These are phyloP conservation scores for Neolamprologus tretocephalus DNA, from an alignment of 2,113 vertebrate species.

Conservation along the genomic window DNA sequence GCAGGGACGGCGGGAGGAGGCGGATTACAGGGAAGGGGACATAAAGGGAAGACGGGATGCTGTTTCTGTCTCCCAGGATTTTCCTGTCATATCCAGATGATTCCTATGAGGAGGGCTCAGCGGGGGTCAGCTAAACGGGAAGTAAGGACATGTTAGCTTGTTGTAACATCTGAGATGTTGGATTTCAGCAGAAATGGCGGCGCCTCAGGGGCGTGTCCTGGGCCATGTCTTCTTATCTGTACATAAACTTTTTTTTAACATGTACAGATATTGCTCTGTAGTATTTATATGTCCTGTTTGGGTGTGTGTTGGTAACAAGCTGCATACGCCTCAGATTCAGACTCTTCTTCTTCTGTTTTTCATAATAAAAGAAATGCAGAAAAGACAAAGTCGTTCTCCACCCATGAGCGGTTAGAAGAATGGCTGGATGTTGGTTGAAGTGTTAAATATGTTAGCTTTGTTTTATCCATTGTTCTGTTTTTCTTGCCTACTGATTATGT, in stretches of 20 bases:
- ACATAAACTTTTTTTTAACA: not conserved
- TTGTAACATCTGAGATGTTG: not conserved
- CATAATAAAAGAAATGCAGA: not conserved
- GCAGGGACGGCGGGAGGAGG: not conserved
- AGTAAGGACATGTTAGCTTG: not conserved
- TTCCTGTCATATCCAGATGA: not conserved
- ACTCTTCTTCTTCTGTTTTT: not conserved
- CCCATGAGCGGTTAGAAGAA: not conserved
- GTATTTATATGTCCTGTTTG: rapidly evolving
- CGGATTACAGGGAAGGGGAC: not conserved
- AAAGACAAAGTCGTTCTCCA: not conserved
- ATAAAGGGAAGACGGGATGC: not conserved
- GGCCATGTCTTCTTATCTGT: not conserved
- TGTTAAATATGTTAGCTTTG: not conserved
- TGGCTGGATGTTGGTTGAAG: not conserved
- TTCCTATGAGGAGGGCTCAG: not conserved
- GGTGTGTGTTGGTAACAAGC: not conserved
- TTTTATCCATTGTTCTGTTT: not conserved
- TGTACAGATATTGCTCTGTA: not conserved
- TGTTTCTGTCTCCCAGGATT: not conserved
- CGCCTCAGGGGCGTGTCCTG: not conserved
- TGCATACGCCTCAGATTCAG: rapidly evolving
- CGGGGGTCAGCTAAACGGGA: not conserved
- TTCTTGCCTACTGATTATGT: not conserved
- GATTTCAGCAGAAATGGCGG: not conserved